These are phyloP conservation scores for Hemistola chrysoprasaria DNA, from an alignment of 2,888 invertebrate species.

Conservation along the genomic window DNA sequence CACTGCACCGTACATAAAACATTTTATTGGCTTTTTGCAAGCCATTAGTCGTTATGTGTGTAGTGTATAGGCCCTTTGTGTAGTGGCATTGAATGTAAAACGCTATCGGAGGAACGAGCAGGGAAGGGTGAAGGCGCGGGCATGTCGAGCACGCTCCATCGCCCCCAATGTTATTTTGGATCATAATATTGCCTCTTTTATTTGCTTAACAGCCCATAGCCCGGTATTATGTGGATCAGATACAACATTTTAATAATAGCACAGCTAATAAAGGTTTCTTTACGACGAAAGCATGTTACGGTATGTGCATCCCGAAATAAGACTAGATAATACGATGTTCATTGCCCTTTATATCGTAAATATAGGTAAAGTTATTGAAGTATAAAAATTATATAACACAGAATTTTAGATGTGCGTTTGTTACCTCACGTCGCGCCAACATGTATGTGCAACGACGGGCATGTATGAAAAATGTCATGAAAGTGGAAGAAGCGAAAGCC, in stretches of 20 bases:
- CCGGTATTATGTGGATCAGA: conserved; percentile 29
- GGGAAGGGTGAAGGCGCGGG: conserved; percentile 13
- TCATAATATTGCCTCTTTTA: conserved; percentile 37
- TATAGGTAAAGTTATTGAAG: too few species aligned
- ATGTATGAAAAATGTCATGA: too few species aligned
- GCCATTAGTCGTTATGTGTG: conserved; percentile 41
- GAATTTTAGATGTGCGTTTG: too few species aligned
- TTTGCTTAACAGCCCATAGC: conserved; percentile 43
- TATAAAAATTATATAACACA: not conserved
- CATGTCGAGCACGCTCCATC: conserved; percentile 42
- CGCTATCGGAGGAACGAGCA: conserved; percentile 34
- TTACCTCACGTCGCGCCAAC: too few species aligned
- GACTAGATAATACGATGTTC: conserved; percentile 17
- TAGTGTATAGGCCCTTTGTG: conserved; percentile 30
- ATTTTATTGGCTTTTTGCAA: conserved; percentile 58
- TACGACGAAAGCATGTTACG: conserved; percentile 11
- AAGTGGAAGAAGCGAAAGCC: too few species aligned
- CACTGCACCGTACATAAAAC: conserved; percentile 49
- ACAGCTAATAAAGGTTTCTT: conserved; percentile 13
- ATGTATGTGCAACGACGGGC: too few species aligned
- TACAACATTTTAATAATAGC: conserved; percentile 26
- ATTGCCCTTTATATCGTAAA: conserved; percentile 3
- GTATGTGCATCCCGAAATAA: conserved; percentile 8
- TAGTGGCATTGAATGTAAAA: conserved; percentile 26
- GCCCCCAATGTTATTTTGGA: conserved; percentile 47